phyloP scores from a whole-genome alignment of 2,797 vertebrate species.

The Danio aesculapii region DNA sequence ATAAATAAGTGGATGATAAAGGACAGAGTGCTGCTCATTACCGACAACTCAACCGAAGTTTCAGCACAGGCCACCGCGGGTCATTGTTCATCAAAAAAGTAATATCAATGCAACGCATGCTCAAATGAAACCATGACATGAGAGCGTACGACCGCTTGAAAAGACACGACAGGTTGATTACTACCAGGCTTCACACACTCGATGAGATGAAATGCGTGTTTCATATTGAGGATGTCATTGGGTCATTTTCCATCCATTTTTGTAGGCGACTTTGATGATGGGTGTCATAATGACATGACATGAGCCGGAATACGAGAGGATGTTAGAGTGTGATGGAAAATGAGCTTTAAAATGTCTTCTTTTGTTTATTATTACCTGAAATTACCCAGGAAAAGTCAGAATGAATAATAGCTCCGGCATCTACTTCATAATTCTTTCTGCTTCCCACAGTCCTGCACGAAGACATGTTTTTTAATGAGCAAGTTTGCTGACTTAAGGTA shows the following conservation, averaged over 20 bases:
- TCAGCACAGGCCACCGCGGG: neutral
- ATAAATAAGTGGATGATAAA: slow-evolving; percentile 31
- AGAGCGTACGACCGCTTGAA: slow-evolving; percentile 3
- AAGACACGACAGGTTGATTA: slow-evolving; percentile 22
- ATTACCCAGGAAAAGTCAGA: neutral
- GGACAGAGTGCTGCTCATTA: slow-evolving; percentile 15
- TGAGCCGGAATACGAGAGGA: neutral
- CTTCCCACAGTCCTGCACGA: neutral
- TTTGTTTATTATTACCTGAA: slow-evolving; percentile 6
- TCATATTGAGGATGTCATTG: neutral
- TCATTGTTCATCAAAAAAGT: slow-evolving; percentile 22
- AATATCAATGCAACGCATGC: neutral
- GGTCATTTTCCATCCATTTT: slow-evolving; percentile 11
- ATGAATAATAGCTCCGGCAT: neutral
- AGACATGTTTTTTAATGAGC: slow-evolving; percentile 16
- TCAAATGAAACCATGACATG: neutral
- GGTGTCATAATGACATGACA: neutral
- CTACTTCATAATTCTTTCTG: neutral
- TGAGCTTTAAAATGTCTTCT: neutral
- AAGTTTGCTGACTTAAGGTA: slow-evolving; percentile 13
- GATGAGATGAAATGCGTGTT: slow-evolving; percentile 24
- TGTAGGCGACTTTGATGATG: neutral
- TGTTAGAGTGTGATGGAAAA: neutral
- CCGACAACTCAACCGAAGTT: slow-evolving; percentile 1
- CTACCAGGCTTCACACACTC: neutral